A percentile compares a stretch with the other conserved stretches of the same genome.
Evolutionary conservation across 2,888 invertebrate genomes (phyloP).

Genomic region (Drosophila neonasuta): DNA sequence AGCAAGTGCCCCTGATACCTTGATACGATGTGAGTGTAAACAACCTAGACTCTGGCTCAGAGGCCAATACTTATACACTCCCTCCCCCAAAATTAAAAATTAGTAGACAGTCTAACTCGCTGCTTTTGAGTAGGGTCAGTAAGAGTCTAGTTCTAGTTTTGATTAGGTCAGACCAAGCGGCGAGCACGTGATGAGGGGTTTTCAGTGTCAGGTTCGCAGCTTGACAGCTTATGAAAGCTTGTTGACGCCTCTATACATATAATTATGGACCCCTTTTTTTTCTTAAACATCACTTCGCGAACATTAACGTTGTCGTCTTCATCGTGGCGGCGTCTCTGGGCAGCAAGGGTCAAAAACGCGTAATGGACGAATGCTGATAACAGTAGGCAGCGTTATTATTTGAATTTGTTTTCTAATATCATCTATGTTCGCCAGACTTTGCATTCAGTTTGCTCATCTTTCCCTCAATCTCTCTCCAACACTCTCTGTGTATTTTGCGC

Average conservation of each 20-base stretch:
- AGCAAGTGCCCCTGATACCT: slow-evolving; percentile 29
- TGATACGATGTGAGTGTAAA: slow-evolving; percentile 50
- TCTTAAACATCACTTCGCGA: slow-evolving; percentile 32
- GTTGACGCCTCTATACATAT: slow-evolving; percentile 33
- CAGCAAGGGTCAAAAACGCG: slow-evolving; percentile 63
- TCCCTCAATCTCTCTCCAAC: slow-evolving; percentile 6
- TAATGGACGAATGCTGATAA: slow-evolving; percentile 57
- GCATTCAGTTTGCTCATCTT: slow-evolving; percentile 41
- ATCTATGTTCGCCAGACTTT: slow-evolving; percentile 27
- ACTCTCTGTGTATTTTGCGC: slow-evolving; percentile 52
- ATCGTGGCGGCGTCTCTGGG: slow-evolving; percentile 29
- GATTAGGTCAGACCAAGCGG: neutral
- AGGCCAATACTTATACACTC: slow-evolving; percentile 28
- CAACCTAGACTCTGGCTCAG: slow-evolving; percentile 55
- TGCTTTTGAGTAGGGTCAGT: slow-evolving; percentile 52
- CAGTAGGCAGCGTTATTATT: slow-evolving; percentile 42
- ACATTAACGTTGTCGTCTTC: slow-evolving; percentile 6
- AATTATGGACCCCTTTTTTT: slow-evolving; percentile 66
- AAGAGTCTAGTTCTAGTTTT: slow-evolving; percentile 1
- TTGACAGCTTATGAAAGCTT: slow-evolving; percentile 31
- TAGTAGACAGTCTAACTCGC: neutral
- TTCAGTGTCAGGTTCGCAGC: slow-evolving; percentile 69
- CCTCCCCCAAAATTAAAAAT: neutral
- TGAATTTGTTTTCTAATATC: slow-evolving; percentile 66
- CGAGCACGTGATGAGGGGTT: slow-evolving; percentile 59